phyloP scores from a whole-genome alignment of 2,888 invertebrate genomes.

The Ganaspis brasiliensis region DNA sequence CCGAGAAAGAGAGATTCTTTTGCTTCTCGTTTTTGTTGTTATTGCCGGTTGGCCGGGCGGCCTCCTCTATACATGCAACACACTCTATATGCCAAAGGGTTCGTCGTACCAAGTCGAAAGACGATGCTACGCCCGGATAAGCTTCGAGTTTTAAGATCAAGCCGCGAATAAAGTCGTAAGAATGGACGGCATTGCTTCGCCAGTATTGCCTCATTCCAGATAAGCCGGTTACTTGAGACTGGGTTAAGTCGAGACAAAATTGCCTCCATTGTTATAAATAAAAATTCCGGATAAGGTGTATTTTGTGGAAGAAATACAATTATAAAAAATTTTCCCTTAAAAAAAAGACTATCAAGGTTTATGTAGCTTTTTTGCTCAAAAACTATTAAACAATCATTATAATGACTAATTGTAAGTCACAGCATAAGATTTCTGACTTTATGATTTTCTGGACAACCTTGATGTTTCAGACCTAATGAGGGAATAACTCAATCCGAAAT shows the following conservation, averaged over 20 bases:
- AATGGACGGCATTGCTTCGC: conserved; percentile 51
- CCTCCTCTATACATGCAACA: conserved; percentile 43
- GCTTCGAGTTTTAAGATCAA: conserved; percentile 59
- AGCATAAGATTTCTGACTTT: too few relatives aligned
- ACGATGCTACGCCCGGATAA: conserved; percentile 62
- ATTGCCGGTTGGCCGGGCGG: conserved; percentile 53
- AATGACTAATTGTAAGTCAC: too few relatives aligned
- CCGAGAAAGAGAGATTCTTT: conserved; percentile 42
- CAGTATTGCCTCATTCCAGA: conserved; percentile 52
- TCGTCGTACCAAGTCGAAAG: conserved; percentile 60
- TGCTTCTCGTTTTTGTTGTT: conserved; percentile 60
- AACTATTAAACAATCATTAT: too few relatives aligned
- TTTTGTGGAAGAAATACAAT: background rate
- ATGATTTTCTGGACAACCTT: too few relatives aligned
- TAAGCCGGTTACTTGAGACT: conserved; percentile 28
- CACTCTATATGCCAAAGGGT: conserved; percentile 50
- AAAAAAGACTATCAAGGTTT: too few relatives aligned
- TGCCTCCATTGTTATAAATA: too few relatives aligned
- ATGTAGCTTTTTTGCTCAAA: too few relatives aligned
- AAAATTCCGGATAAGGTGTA: too few relatives aligned
- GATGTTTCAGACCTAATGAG: too few relatives aligned
- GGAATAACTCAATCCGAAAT: too few relatives aligned
- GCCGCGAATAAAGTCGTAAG: conserved; percentile 60
- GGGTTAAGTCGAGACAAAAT: background rate
- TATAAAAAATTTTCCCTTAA: too few relatives aligned